Evolutionary conservation across 2,797 vertebrate genomes (phyloP), one percentile per base, ranked within the genome.

Genomic region (Xenentodon cancila): DNA sequence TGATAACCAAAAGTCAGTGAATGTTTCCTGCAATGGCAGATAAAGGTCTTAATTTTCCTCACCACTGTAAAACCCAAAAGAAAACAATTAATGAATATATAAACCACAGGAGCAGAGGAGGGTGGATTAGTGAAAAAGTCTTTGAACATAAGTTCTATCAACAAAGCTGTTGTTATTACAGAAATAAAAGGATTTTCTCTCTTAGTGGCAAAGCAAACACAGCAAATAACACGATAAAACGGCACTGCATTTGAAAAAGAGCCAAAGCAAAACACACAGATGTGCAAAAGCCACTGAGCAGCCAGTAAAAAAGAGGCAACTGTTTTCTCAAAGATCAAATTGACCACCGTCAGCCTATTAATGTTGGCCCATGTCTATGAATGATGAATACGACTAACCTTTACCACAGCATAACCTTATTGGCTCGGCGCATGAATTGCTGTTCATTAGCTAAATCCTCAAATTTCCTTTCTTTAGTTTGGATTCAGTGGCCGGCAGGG

Each of bases 221-320:
- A 42, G 5, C 21, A 16, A 3, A 1, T 16, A 15, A 21, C 37
- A 30, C 5, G 11, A 50, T 50, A n/a, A 22, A 17, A 42, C 32
- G 22, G 4, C 17, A 18, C 9, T 18, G n/a, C 15, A 17, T n/a
- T 22, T 50, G 16, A 18, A 49, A 50, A 42, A 40, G 11, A 44
- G 13, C 18, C 15, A 40, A 27, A 48, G 16, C 45, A 34, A 59
- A 49, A 12, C 20, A 40, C 43, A 47, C 5, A 22, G 2, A 27
- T 17, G 25, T 60, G 12, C 20, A 11, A 25, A 49, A 22, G 34
- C 4, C 9, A 19, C 27, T 51, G 22, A 50, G 25, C 40, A 40
- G 25, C 37, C 48, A 42, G 58, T 60, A 15, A 27, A 40, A n/a
- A 60, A 46, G 47, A 5, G 17, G n/a, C 17, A 48, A 40, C 13